Percentiles rank a stretch among this genome's conserved stretches.
Evolutionary conservation across 2,113 vertebrate species (phyloP).

Genomic region (Heliornis fulica): DNA sequence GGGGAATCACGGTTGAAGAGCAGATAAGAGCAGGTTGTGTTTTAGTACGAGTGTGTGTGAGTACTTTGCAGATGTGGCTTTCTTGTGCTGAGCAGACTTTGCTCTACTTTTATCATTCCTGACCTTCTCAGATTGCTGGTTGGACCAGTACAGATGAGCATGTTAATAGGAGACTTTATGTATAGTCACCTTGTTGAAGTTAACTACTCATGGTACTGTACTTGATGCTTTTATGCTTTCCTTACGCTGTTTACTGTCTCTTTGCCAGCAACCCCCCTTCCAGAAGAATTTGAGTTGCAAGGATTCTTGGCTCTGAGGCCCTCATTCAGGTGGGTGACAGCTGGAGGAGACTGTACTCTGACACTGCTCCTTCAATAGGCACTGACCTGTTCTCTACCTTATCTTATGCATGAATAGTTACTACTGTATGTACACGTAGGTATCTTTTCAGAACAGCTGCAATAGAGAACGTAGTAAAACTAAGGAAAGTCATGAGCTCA

Average conservation of each 20-base stretch:
- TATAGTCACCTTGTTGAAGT: not conserved
- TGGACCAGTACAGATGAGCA: not conserved
- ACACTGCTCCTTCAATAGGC: not conserved
- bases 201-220: not conserved
- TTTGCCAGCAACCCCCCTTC: constrained; percentile 86
- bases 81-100: not conserved
- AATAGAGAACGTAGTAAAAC: not conserved
- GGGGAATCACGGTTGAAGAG: not conserved
- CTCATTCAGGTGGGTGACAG: constrained; percentile 83
- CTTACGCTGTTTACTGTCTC: constrained; percentile 12
- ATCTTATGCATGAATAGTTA: not conserved
- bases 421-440: not conserved
- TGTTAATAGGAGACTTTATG: not conserved
- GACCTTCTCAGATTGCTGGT: not conserved
- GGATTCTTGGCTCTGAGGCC: constrained; percentile 95
- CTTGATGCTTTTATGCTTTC: not conserved
- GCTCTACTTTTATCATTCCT: not conserved
- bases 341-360: not conserved
- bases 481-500: not conserved
- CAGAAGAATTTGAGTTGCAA: constrained; percentile 98
- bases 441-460: not conserved
- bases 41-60: not conserved
- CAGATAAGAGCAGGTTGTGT: not conserved
- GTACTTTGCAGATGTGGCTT: not conserved
- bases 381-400: not conserved